Conservation (phyloP, 1,140 invertebrate genomes). For the Trypoxylus dichotomus region DNA sequence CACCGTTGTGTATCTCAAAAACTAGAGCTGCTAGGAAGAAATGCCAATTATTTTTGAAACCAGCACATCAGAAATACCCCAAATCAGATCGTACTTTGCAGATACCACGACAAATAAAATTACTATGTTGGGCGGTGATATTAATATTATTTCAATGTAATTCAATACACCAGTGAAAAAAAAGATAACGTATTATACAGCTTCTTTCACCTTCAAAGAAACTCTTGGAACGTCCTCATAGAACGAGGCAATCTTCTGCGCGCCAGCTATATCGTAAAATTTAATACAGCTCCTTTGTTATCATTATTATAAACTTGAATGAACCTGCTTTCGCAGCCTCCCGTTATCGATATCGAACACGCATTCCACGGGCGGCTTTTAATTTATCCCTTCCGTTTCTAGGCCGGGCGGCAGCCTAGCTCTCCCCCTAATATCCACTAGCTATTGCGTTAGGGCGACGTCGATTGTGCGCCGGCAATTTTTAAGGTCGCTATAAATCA, state of each 20-base stretch:
- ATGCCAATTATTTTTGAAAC: too few species aligned
- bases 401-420: neutral
- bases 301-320: neutral
- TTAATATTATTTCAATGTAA: too few species aligned
- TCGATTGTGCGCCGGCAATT: constrained; percentile 5
- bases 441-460: neutral
- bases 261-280: neutral
- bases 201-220: too few species aligned
- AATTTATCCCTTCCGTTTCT: neutral
- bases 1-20: too few species aligned
- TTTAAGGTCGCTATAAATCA: constrained; percentile 2
- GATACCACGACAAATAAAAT: too few species aligned
- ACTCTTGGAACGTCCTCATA: neutral
- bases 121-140: too few species aligned
- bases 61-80: too few species aligned
- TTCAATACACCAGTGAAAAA: too few species aligned
- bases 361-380: neutral
- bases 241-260: neutral
- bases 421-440: neutral
- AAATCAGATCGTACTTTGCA: too few species aligned
- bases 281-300: neutral
- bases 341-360: neutral
- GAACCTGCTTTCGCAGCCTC: neutral
- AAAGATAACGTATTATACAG: too few species aligned
- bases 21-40: too few species aligned